Evolutionary conservation across 1,140 invertebrate species (phyloP).

Genomic region (Whitmania pigra): DNA sequence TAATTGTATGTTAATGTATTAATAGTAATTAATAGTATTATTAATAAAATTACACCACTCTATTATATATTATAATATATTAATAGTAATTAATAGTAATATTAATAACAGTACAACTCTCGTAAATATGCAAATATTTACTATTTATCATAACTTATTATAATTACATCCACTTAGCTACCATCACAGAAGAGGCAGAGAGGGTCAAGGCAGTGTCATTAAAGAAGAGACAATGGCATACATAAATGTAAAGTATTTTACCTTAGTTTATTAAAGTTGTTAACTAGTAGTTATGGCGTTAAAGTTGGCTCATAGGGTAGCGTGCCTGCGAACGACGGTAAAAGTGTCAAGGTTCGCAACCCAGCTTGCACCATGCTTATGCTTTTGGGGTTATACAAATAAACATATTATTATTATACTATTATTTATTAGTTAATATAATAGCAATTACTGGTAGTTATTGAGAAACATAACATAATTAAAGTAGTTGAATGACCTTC

Average conservation of each 20-base stretch:
- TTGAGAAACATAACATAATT: no score
- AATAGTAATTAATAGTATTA: not conserved
- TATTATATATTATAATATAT: no score
- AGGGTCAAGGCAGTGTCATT: slow-evolving; percentile 50
- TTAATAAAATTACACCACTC: not conserved
- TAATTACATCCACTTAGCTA: slow-evolving; percentile 28
- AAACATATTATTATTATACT: no score
- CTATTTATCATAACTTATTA: not conserved
- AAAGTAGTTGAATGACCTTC: not conserved
- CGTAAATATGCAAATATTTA: not conserved
- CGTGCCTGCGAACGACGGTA: no score
- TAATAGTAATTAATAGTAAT: no score
- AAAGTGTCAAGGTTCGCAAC: no score
- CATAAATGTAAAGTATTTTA: slow-evolving; percentile 48
- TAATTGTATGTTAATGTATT: not conserved
- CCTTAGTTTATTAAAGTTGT: not conserved
- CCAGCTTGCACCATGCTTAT: no score
- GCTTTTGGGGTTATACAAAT: no score
- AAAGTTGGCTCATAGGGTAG: no score
- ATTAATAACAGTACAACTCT: no score
- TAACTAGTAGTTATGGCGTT: not conserved
- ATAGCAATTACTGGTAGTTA: no score
- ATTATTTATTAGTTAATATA: no score
- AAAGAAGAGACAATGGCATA: slow-evolving; percentile 68
- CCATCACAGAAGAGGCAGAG: slow-evolving; percentile 29